Conservation (phyloP, 2,797 vertebrate genomes). For the Enteromius radiatus region DNA sequence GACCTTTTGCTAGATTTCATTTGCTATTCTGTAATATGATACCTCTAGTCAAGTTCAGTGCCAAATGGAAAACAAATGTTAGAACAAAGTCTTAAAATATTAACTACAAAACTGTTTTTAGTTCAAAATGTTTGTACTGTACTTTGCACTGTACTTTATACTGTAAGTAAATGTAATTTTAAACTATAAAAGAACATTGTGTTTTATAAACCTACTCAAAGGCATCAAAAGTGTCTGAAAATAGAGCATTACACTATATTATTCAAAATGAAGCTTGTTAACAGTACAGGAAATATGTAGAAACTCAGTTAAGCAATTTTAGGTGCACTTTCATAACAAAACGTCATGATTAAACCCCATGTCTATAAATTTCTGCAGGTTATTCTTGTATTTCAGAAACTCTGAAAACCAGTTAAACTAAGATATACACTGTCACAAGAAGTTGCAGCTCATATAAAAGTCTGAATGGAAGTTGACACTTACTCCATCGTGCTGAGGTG, state of each 20-base stretch:
- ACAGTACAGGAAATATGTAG: not conserved
- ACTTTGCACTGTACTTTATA: not conserved
- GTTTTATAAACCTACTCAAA: not conserved
- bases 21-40: conserved; percentile 25
- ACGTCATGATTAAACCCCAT: not conserved
- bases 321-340: not conserved
- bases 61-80: conserved; percentile 16
- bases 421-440: not conserved
- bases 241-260: not conserved
- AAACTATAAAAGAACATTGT: not conserved
- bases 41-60: conserved; percentile 30
- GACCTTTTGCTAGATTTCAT: conserved; percentile 11
- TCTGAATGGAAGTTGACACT: conserved; percentile 57
- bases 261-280: not conserved
- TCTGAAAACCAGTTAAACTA: conserved; percentile 27
- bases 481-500: conserved; percentile 65
- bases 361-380: not conserved
- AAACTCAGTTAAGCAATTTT: not conserved
- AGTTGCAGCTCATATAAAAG: conserved; percentile 22
- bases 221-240: not conserved
- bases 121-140: not conserved
- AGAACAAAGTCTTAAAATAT: conserved; percentile 32
- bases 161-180: not conserved
- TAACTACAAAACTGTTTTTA: not conserved
- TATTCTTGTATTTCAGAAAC: not conserved